Percentiles rank a stretch among this genome's conserved stretches.
Conservation (phyloP, 30 jellyfish, hydroid and myxozoan genomes). For the Aurelia sp. region DNA sequence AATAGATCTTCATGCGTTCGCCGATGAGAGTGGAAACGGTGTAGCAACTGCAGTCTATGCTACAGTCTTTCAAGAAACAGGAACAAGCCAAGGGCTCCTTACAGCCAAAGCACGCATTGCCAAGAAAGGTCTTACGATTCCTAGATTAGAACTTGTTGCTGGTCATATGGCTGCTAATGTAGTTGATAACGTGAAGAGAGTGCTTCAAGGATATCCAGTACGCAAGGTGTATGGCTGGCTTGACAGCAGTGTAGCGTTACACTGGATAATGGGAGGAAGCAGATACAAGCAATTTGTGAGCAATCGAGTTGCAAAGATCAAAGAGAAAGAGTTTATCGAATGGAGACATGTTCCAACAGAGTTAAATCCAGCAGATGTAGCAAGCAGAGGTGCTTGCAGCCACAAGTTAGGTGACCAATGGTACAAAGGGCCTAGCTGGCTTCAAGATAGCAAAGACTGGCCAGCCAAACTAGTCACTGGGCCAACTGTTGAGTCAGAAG, state of each 20-base stretch:
- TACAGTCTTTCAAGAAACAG: constrained; percentile 14
- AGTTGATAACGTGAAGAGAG: constrained; percentile 13
- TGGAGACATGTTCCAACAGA: constrained; percentile 28
- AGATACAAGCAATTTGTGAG: constrained; percentile 22
- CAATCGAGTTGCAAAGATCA: constrained; percentile 16
- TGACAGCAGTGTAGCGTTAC: constrained; percentile 44
- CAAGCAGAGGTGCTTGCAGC: not conserved
- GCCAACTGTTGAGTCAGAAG: too few species aligned
- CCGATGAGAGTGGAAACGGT: constrained; percentile 28
- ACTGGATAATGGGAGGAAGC: constrained; percentile 27
- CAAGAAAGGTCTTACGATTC: constrained; percentile 28
- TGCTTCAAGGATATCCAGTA: constrained; percentile 11
- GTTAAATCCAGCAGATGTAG: constrained; percentile 36
- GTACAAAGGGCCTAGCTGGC: too few species aligned
- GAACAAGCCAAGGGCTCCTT: not conserved
- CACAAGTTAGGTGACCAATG: too few species aligned
- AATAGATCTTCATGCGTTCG: constrained; percentile 28
- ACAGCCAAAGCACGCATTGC: constrained; percentile 26
- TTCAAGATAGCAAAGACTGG: too few species aligned
- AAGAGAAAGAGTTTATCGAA: not conserved
- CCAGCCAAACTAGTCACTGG: not conserved
- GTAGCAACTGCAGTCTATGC: constrained; percentile 31
- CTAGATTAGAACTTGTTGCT: constrained; percentile 20
- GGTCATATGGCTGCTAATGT: constrained; percentile 15
- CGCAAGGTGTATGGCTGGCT: constrained; percentile 21